phyloP scores from a whole-genome alignment of 2,888 invertebrate genomes.

The Thereva nobilitata region DNA sequence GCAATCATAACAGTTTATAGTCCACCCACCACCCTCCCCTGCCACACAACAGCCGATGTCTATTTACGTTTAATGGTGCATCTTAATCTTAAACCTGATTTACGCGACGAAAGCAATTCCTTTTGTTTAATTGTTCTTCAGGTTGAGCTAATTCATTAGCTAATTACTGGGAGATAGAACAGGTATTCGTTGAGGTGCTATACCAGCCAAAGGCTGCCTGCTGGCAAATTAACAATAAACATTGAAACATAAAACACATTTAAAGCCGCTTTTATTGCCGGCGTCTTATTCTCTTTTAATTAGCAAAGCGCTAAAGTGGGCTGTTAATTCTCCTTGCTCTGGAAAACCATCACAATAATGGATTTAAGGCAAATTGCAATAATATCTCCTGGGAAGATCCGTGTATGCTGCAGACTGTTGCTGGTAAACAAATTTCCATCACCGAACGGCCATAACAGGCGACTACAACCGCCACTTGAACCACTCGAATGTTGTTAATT shows the following conservation, averaged over 20 bases:
- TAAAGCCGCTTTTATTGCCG: conserved; percentile 13
- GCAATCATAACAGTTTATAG: conserved; percentile 20
- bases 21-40: not conserved
- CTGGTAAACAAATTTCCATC: conserved; percentile 5
- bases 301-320: conserved; percentile 18
- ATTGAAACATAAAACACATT: conserved; percentile 22
- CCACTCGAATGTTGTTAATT: no score
- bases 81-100: conserved; percentile 27
- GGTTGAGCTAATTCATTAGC: conserved; percentile 28
- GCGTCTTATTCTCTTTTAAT: conserved; percentile 13
- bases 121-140: conserved; percentile 23
- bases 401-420: not conserved
- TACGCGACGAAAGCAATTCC: conserved; percentile 17
- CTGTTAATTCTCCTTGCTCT: conserved; percentile 5
- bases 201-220: conserved; percentile 3
- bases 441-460: no score
- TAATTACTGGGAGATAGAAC: conserved; percentile 18
- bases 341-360: conserved; percentile 18
- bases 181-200: conserved; percentile 5
- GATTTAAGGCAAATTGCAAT: conserved; percentile 24
- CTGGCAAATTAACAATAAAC: conserved; percentile 27
- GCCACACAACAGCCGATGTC: conserved; percentile 1
- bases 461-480: no score
- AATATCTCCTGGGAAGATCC: not conserved
- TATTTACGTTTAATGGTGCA: conserved; percentile 19